Conservation (phyloP, 2,797 vertebrate species). For the Anguilla pacifica region DNA sequence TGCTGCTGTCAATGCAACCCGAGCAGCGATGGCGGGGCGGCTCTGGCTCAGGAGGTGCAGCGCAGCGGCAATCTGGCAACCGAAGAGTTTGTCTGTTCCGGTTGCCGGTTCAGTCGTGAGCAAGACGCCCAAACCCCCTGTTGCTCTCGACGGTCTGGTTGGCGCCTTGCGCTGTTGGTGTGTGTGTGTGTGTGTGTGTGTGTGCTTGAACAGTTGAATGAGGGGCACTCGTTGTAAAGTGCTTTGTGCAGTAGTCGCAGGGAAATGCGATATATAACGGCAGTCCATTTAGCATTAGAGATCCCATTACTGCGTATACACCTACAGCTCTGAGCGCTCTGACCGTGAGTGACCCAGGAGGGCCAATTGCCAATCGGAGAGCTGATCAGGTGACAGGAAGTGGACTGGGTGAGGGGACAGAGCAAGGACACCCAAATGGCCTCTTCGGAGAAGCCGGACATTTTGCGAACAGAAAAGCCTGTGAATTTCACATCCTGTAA, state of each 20-base stretch:
- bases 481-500: neutral
- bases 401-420: neutral
- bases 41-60: too few species aligned
- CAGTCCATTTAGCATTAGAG: neutral
- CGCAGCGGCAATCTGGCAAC: too few species aligned
- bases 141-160: too few species aligned
- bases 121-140: too few species aligned
- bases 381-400: slow-evolving; percentile 31
- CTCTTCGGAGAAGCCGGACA: neutral
- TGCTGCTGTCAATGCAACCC: neutral
- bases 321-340: neutral
- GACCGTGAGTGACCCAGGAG: neutral
- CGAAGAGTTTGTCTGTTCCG: too few species aligned
- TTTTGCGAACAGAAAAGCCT: neutral
- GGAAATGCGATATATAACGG: too few species aligned
- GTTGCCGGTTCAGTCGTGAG: too few species aligned
- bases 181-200: too few species aligned
- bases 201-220: too few species aligned
- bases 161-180: too few species aligned
- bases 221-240: too few species aligned
- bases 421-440: neutral
- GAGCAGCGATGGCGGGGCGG: slow-evolving; percentile 13
- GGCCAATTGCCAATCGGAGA: neutral
- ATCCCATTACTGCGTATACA: slow-evolving; percentile 20
- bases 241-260: too few species aligned